Base-by-base conservation (phyloP, 2,888 invertebrate species). In the Orthosia cruda region DNA sequence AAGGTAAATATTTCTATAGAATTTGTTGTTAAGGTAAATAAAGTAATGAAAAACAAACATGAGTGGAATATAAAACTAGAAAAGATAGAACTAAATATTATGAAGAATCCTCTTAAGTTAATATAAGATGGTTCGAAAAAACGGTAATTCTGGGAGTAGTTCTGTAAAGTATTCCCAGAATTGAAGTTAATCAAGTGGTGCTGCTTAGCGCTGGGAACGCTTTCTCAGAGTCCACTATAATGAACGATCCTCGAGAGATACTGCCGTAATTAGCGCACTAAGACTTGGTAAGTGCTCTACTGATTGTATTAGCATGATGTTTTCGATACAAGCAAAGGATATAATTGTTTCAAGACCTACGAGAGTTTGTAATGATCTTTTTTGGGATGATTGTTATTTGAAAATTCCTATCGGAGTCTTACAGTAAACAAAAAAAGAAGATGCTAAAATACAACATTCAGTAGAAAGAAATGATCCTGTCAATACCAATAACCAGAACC, bases 231-330 rank as follows among this genome's bases (percentile, higher is more conserved):
- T 59, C 40, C n/a, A 49, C 65, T 47, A 71, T 69, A 83, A 80
- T 80, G 59, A 80, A 66, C 65, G 66, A 75, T 83, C 49, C 80
- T 57, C 80, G 0, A 59, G 84, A 61, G 80, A 75, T 16, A 45
- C 9, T 32, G 58, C 23, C 11, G 75, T 80, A 69, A 69, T 83
- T 66, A 71, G 59, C 74, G 62, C 84, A 74, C 69, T 79, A 66
- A 69, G 71, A 72, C 84, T 75, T 59, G 55, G n/a, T 75, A 83
- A 82, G 75, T 75, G 55, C 58, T 71, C 71, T 45, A 71, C 61
- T 58, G 49, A 71, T 69, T 59, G 18, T 65, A 73, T 79, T 55
- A 65, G 16, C 20, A 52, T 50, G 15, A 55, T 55, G 54, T 47
- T 62, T 64, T 47, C 40, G 59, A 52, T 71, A 64, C 58, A 52